Evolutionary conservation across 2,113 vertebrate species (phyloP).

Genomic region (Dicaeum eximium): DNA sequence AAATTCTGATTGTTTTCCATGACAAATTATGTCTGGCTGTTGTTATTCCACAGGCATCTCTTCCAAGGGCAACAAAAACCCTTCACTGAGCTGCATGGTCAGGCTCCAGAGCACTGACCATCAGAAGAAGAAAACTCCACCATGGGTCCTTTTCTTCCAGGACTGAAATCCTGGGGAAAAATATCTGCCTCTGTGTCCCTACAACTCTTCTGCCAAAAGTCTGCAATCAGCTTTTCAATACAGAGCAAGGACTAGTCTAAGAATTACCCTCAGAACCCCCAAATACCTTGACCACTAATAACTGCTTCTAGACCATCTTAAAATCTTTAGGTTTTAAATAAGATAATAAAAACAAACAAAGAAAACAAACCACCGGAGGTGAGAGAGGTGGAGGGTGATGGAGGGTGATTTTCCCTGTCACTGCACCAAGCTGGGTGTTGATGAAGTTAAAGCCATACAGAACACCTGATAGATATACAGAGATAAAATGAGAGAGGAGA

Average conservation of each 20-base stretch:
- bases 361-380: neutral
- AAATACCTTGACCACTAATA: neutral
- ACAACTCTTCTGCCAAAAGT: neutral
- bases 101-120: neutral
- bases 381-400: neutral
- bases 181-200: neutral
- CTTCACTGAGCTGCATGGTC: neutral
- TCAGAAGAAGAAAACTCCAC: neutral
- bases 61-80: neutral
- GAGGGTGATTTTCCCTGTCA: neutral
- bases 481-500: constrained; percentile 27
- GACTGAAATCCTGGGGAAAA: neutral
- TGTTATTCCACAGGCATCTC: neutral
- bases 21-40: neutral
- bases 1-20: neutral
- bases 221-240: neutral
- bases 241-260: neutral
- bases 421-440: neutral
- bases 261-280: neutral
- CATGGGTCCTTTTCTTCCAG: neutral
- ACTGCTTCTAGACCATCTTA: neutral
- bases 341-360: neutral
- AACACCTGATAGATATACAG: constrained; percentile 38
- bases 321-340: neutral
- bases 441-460: neutral